These are phyloP conservation scores for Aelia acuminata DNA, from an alignment of 2,888 invertebrate genomes.

Conservation along the genomic window DNA sequence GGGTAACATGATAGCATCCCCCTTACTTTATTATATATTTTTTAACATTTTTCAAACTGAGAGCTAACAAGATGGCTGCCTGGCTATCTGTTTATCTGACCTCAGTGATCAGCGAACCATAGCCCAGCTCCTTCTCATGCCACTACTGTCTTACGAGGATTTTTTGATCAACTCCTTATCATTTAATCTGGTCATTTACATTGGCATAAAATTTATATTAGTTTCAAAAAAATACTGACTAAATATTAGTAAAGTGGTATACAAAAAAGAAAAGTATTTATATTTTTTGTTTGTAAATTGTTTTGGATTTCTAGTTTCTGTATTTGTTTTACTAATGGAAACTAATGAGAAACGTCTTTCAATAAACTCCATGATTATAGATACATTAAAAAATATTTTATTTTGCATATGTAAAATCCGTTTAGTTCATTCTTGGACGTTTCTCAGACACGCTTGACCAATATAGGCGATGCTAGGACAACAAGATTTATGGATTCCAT, in stretches of 20 bases:
- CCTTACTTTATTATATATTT: not conserved
- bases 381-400: not conserved
- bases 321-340: not conserved
- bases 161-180: not conserved
- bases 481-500: not conserved
- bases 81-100: constrained; percentile 26
- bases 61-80: constrained; percentile 31
- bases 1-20: not conserved
- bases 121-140: not conserved
- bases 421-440: not conserved
- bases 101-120: constrained; percentile 38
- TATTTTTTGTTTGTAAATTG: not conserved
- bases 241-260: not conserved
- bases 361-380: not conserved
- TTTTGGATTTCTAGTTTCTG: not conserved
- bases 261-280: not conserved
- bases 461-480: not conserved
- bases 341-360: not conserved
- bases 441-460: not conserved
- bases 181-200: not conserved
- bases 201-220: too few relatives aligned
- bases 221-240: not conserved
- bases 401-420: not conserved
- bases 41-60: not conserved
- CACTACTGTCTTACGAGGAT: constrained; percentile 1